Conservation (phyloP, 2,888 invertebrate species). For the Drosophila dives region DNA sequence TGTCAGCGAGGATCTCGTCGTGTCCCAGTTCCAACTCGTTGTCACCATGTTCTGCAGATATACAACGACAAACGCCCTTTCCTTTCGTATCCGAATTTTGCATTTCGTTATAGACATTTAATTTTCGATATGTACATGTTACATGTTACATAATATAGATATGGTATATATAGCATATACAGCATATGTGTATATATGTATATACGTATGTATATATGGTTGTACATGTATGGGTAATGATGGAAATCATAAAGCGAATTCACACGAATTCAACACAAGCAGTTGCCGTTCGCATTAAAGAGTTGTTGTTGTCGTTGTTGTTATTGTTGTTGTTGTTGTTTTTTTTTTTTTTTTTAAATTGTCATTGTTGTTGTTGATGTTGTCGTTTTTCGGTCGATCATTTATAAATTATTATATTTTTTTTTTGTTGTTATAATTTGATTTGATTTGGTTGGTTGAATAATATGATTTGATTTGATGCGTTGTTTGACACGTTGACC, state of each 20-base stretch:
- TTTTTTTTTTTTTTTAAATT: slow-evolving; percentile 23
- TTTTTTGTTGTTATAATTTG: slow-evolving; percentile 11
- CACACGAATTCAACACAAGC: slow-evolving; percentile 65
- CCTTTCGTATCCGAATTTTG: slow-evolving; percentile 84
- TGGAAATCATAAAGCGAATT: slow-evolving; percentile 70
- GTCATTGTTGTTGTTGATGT: slow-evolving; percentile 42
- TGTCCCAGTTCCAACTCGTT: slow-evolving; percentile 88
- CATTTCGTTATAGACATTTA: slow-evolving; percentile 52
- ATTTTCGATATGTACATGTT: slow-evolving; percentile 58
- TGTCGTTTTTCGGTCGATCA: slow-evolving; percentile 54
- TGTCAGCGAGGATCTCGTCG: slow-evolving; percentile 92
- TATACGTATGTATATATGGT: slow-evolving; percentile 34
- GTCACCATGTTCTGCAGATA: slow-evolving; percentile 89
- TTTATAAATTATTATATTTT: slow-evolving; percentile 20
- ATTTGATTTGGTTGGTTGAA: slow-evolving; percentile 26
- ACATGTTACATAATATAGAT: slow-evolving; percentile 47
- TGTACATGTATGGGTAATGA: slow-evolving; percentile 66
- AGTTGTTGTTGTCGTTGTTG: slow-evolving; percentile 58
- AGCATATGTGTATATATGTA: slow-evolving; percentile 15
- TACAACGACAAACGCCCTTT: slow-evolving; percentile 87
- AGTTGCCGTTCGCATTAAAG: slow-evolving; percentile 74
- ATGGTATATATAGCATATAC: slow-evolving; percentile 35
- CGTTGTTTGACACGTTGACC: slow-evolving; percentile 60
- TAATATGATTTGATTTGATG: slow-evolving; percentile 35
- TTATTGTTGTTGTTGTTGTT: slow-evolving; percentile 6